Conservation (phyloP, 2,113 vertebrate species). For the Chionodraco myersi region DNA sequence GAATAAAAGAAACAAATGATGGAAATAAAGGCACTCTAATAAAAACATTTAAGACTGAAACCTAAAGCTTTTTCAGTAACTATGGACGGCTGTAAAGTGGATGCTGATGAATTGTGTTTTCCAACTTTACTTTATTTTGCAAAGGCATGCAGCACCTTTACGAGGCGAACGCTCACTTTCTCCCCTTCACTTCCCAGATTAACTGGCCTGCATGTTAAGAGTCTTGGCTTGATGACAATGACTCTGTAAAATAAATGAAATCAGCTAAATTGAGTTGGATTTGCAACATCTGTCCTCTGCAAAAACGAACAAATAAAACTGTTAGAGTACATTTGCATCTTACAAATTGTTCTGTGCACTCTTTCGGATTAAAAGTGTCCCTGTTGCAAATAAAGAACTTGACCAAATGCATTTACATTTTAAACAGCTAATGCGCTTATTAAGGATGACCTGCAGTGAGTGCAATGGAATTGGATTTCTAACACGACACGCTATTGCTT, state of each 20-base stretch:
- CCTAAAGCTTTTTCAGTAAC: slow-evolving; percentile 39
- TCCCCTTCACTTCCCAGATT: background rate
- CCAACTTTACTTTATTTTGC: slow-evolving; percentile 51
- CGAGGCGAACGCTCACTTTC: slow-evolving; percentile 44
- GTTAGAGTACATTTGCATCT: slow-evolving; percentile 51
- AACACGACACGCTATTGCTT: too few relatives aligned
- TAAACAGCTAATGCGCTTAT: background rate
- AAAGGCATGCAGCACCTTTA: slow-evolving; percentile 58
- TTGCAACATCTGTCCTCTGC: slow-evolving; percentile 18
- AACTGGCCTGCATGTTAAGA: slow-evolving; percentile 67
- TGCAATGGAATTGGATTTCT: background rate
- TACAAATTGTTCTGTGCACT: slow-evolving; percentile 59
- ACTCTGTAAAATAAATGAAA: slow-evolving; percentile 74
- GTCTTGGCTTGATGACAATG: slow-evolving; percentile 60
- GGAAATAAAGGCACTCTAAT: background rate
- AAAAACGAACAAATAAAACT: slow-evolving; percentile 67
- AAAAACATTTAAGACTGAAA: slow-evolving; percentile 29
- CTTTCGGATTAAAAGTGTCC: slow-evolving; percentile 58
- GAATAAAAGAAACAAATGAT: background rate
- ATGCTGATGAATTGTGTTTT: slow-evolving; percentile 52
- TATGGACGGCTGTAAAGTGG: slow-evolving; percentile 41
- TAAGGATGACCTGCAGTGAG: background rate
- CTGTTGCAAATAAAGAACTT: slow-evolving; percentile 5
- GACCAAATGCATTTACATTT: slow-evolving; percentile 8
- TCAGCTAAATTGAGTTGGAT: slow-evolving; percentile 63